Percentiles rank a stretch among this genome's conserved stretches.
Evolutionary conservation across 2,888 invertebrate genomes (phyloP).

Genomic region (Troides aeacus): DNA sequence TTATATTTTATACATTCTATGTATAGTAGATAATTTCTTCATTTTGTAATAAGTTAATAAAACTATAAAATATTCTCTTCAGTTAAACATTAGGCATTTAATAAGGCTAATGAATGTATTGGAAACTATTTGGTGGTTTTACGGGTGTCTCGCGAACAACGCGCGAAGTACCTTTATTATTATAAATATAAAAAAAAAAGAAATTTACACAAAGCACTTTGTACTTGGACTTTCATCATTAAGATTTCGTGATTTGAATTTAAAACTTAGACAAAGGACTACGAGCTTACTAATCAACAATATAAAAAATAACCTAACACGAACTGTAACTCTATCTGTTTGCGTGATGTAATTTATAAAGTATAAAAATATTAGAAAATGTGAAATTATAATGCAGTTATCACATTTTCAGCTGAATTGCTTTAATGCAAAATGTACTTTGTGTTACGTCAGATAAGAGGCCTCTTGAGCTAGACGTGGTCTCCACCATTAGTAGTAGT

Average conservation of each 20-base stretch:
- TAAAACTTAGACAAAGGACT: constrained; percentile 17
- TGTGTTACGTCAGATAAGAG: constrained; percentile 16
- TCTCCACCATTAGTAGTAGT: too few species aligned
- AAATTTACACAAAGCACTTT: constrained; percentile 72
- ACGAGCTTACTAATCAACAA: constrained; percentile 18
- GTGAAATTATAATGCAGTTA: constrained; percentile 35
- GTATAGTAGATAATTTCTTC: constrained; percentile 76
- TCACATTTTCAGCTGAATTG: constrained; percentile 27
- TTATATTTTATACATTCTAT: constrained; percentile 76
- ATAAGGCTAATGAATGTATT: constrained; percentile 77
- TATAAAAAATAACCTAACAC: constrained; percentile 20
- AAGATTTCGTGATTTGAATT: constrained; percentile 36
- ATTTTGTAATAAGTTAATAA: constrained; percentile 80
- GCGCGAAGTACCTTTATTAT: constrained; percentile 49
- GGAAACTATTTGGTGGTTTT: constrained; percentile 77
- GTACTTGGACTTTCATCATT: constrained; percentile 64
- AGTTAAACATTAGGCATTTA: constrained; percentile 76
- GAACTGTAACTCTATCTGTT: constrained; percentile 32
- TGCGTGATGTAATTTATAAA: constrained; percentile 36
- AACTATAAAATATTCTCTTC: constrained; percentile 79
- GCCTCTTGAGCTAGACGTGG: too few species aligned
- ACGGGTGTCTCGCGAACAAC: constrained; percentile 62
- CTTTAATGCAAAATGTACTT: constrained; percentile 33
- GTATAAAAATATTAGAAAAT: constrained; percentile 37
- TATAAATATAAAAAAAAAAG: constrained; percentile 44